A percentile compares a stretch with the other conserved stretches of the same genome.
phyloP scores from a whole-genome alignment of 2,113 vertebrate species.

The Ornithorhynchus anatinus region DNA sequence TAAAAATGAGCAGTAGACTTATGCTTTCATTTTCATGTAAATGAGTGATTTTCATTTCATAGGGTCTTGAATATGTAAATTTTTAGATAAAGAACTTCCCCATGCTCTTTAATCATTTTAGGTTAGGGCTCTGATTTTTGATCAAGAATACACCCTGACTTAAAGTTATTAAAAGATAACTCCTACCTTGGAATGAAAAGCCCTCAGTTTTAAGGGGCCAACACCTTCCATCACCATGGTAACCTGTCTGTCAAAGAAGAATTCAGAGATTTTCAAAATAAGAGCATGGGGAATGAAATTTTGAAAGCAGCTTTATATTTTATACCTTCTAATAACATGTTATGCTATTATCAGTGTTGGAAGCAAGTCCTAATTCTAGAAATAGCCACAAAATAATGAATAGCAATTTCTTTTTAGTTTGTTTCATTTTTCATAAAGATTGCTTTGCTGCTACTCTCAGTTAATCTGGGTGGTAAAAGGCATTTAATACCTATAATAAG shows the following conservation, averaged over 20 bases:
- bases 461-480: slow-evolving; percentile 31
- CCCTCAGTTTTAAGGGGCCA: background rate
- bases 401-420: slow-evolving; percentile 26
- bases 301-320: slow-evolving; percentile 33
- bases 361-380: background rate
- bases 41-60: too few relatives aligned
- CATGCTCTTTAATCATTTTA: too few relatives aligned
- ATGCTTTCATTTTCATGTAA: too few relatives aligned
- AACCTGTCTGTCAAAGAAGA: background rate
- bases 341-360: slow-evolving; percentile 37
- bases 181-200: background rate
- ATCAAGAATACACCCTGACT: too few relatives aligned
- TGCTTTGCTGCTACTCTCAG: slow-evolving; percentile 29
- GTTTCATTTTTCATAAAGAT: slow-evolving; percentile 18
- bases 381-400: slow-evolving; percentile 31
- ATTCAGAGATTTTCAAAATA: slow-evolving; percentile 13
- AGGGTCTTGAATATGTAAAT: too few relatives aligned
- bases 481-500: slow-evolving; percentile 17
- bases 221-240: background rate
- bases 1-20: too few relatives aligned
- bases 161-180: background rate
- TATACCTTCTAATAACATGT: background rate
- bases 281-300: slow-evolving; percentile 9
- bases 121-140: too few relatives aligned
- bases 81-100: too few relatives aligned